phyloP scores from a whole-genome alignment of 2,113 vertebrate genomes.

The Sinosuthora webbiana region DNA sequence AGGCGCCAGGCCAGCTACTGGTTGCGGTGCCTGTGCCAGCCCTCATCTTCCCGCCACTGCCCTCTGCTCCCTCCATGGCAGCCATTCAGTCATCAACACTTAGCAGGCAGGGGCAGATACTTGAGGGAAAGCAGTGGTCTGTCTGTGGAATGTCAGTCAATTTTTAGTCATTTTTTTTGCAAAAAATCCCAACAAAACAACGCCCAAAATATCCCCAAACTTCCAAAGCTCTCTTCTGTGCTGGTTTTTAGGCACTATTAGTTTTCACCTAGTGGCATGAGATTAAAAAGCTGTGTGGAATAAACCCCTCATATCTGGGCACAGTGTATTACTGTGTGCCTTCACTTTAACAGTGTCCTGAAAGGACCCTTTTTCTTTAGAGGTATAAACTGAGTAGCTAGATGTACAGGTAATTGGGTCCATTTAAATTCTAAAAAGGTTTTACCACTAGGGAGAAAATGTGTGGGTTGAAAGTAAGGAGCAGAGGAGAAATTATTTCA shows the following conservation, averaged over 20 bases:
- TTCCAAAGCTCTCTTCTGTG: background rate
- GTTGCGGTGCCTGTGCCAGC: accelerated
- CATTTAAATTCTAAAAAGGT: background rate
- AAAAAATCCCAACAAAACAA: background rate
- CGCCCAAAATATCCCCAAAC: background rate
- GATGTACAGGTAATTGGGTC: background rate
- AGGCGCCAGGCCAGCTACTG: background rate
- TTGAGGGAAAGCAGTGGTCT: background rate
- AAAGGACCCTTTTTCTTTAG: background rate
- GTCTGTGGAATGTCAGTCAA: background rate
- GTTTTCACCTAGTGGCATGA: background rate
- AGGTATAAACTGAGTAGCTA: background rate
- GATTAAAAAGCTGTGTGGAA: background rate
- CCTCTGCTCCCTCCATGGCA: background rate
- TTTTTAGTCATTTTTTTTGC: background rate
- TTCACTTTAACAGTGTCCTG: background rate
- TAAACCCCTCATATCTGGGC: background rate
- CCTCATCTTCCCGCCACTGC: background rate
- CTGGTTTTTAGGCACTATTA: background rate
- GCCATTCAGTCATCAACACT: accelerated
- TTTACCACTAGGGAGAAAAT: background rate
- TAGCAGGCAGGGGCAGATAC: background rate
- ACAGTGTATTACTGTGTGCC: background rate
- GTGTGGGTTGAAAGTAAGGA: background rate
- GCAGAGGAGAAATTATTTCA: background rate